Evolutionary conservation across 37 sponge, comb jelly and placozoan species (phyloP).

Genomic region (Aplysina aerophoba): DNA sequence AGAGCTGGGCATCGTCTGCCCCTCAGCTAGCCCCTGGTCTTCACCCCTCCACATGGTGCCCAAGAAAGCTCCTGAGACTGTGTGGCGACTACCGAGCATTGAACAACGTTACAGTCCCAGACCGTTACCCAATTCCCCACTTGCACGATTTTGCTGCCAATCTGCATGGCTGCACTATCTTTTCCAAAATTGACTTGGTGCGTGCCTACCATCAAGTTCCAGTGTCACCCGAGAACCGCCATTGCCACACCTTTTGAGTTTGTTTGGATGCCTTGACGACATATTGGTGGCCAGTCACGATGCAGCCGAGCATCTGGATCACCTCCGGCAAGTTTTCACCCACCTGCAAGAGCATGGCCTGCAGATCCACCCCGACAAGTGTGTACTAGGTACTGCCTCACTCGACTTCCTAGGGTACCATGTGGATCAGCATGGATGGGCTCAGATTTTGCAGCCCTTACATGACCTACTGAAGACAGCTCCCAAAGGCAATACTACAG

Average conservation of each 20-base stretch:
- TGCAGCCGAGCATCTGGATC: slow-evolving; percentile 34
- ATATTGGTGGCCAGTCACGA: slow-evolving; percentile 40
- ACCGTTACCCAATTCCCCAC: slow-evolving; percentile 43
- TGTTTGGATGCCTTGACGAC: slow-evolving; percentile 32
- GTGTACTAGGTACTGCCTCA: neutral
- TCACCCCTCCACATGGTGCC: slow-evolving; percentile 64
- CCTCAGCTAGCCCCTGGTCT: slow-evolving; percentile 44
- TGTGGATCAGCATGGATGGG: neutral
- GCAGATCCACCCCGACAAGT: neutral
- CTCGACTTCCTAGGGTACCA: neutral
- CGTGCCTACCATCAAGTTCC: slow-evolving; percentile 55
- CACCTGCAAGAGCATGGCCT: neutral
- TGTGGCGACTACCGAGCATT: slow-evolving; percentile 49
- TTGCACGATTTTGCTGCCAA: slow-evolving; percentile 25
- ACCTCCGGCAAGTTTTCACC: slow-evolving; percentile 25
- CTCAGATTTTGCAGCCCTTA: neutral
- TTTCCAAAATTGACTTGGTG: slow-evolving; percentile 33
- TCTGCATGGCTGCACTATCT: slow-evolving; percentile 22
- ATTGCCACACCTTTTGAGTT: neutral
- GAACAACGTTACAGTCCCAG: slow-evolving; percentile 35
- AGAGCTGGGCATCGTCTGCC: too few species aligned
- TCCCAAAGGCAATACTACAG: too few species aligned
- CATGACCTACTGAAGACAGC: neutral
- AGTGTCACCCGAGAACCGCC: neutral
- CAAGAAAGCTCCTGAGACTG: slow-evolving; percentile 35